Evolutionary conservation across 2,888 invertebrate genomes (phyloP), one percentile per base, ranked within the genome.

Genomic region (Eupithecia subfuscata): DNA sequence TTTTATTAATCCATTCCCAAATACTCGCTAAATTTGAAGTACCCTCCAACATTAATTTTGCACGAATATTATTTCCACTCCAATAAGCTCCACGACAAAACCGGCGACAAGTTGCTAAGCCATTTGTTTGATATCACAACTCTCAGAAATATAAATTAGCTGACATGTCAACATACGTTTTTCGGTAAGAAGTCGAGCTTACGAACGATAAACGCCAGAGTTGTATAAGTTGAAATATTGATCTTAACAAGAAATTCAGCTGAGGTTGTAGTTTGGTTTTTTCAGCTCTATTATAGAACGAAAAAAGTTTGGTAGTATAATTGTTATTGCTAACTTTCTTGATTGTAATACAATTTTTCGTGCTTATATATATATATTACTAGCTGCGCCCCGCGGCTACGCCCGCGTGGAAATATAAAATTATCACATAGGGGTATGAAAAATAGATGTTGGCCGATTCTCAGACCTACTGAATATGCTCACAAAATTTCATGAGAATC

Each of bases 111-210:
- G 70, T 64, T 73, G 70, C 69, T 52, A 76, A 73, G 73, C 65
- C 72, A 64, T 72, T 75, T 70, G 72, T 75, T 71, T 69, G 52
- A 75, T 75, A 75, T 75, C 56, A 70, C 30, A 75, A 65, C 69
- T 73, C 63, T 71, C 37, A 72, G 70, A 70, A 70, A 76, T 70
- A 71, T 34, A 76, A 76, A 76, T 76, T 71, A 71, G 68, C 70
- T 76, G 71, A 76, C 76, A 76, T 52, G 56, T 70, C 65, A 71
- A 45, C 68, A 43, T 68, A 68, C 16, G 70, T 69, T 70, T 70
- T 70, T 37, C 25, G 52, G 37, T 70, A 68, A 40, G 14, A 68
- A 40, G 12, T 40, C 22, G 43, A n/a, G 40, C 25, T 45, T 40
- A 68, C 68, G 43, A 5, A 22, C 68, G 68, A 68, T 68, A 43